These are phyloP conservation scores for Solenopsis fugax DNA, from an alignment of 1,140 invertebrate species.

Conservation along the genomic window DNA sequence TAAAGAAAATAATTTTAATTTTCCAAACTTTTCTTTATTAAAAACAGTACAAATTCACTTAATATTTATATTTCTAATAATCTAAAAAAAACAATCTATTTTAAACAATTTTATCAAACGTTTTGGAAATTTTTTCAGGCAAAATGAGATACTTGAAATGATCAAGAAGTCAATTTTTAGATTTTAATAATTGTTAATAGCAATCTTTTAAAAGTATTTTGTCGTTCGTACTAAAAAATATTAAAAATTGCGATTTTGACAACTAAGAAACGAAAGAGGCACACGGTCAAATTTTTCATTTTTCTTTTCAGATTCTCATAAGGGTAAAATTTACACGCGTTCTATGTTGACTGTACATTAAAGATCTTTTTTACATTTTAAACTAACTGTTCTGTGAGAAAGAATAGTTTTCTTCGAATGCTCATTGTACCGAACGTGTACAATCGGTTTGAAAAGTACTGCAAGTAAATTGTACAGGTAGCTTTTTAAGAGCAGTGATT, in stretches of 20 bases:
- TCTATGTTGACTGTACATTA: neutral
- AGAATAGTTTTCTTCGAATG: neutral
- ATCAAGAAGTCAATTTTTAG: neutral
- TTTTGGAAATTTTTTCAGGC: neutral
- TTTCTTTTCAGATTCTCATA: neutral
- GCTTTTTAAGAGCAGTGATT: neutral
- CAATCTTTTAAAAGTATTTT: neutral
- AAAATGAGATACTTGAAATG: neutral
- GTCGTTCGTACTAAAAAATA: neutral
- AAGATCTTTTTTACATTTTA: neutral
- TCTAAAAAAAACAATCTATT: neutral
- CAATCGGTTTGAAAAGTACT: neutral
- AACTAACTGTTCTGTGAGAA: neutral
- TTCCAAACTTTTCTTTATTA: neutral
- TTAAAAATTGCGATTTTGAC: neutral
- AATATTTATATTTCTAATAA: neutral
- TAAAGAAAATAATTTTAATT: neutral
- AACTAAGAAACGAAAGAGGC: neutral
- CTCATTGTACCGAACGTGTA: neutral
- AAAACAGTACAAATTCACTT: neutral
- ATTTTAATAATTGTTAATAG: conserved; percentile 1
- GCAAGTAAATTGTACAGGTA: neutral
- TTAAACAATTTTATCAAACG: too few species aligned
- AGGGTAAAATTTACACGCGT: neutral
- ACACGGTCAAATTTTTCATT: neutral